A percentile compares a stretch with the other conserved stretches of the same genome.
Evolutionary conservation across 2,888 invertebrate genomes (phyloP).

Genomic region (Reticulitermes lucifugus): DNA sequence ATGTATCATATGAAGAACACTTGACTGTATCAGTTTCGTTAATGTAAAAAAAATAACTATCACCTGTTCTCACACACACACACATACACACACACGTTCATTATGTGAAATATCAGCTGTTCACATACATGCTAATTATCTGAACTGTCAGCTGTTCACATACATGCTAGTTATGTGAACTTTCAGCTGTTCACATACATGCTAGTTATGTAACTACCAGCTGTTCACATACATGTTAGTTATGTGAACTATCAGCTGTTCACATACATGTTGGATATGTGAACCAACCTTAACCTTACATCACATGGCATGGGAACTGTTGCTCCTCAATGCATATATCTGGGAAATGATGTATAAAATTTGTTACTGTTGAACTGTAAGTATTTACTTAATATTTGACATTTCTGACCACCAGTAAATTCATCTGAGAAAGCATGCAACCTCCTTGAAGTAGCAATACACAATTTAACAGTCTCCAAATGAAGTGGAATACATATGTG

Average conservation of each 20-base stretch:
- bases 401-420: background rate
- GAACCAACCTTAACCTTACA: background rate
- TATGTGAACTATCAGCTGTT: slow-evolving; percentile 24
- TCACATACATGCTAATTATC: background rate
- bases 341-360: background rate
- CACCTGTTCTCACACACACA: too few relatives aligned
- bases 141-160: background rate
- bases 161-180: slow-evolving; percentile 20
- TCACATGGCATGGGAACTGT: background rate
- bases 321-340: background rate
- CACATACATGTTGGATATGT: slow-evolving; percentile 19
- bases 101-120: too few relatives aligned
- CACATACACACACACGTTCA: too few relatives aligned
- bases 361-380: background rate
- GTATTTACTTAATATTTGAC: background rate
- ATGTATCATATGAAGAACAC: slow-evolving; percentile 39
- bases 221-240: slow-evolving; percentile 26
- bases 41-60: slow-evolving; percentile 22
- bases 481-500: too few relatives aligned
- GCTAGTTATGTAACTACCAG: slow-evolving; percentile 21
- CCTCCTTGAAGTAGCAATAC: background rate
- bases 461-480: background rate
- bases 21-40: slow-evolving; percentile 36
- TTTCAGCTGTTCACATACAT: slow-evolving; percentile 32
- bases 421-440: slow-evolving; percentile 1